These are phyloP conservation scores for Zelleria hepariella DNA, from an alignment of 2,888 invertebrate genomes.

Conservation along the genomic window DNA sequence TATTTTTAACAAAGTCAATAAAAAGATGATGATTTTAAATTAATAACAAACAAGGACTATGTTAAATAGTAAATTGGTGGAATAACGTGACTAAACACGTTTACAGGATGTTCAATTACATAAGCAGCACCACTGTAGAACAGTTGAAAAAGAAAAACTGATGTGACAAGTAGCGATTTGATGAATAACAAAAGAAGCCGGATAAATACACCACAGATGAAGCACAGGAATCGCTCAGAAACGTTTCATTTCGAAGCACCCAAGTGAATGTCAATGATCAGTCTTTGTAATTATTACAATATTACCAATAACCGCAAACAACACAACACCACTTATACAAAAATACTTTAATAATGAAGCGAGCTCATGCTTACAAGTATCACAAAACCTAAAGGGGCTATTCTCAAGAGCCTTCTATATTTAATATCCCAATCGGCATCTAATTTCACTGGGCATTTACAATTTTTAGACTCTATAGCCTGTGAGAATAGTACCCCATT, in stretches of 20 bases:
- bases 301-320: not conserved
- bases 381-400: not conserved
- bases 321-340: constrained; percentile 1
- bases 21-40: not conserved
- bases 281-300: constrained; percentile 35
- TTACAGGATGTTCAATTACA: constrained; percentile 4
- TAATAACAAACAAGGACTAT: constrained; percentile 1
- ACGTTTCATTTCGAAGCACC: constrained; percentile 29
- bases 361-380: constrained; percentile 1
- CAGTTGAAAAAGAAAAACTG: not conserved
- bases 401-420: not conserved
- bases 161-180: not conserved
- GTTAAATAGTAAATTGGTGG: constrained; percentile 9
- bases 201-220: not conserved
- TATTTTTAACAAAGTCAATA: constrained; percentile 7
- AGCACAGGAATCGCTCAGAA: not conserved
- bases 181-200: not conserved
- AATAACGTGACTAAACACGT: not conserved
- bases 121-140: not conserved
- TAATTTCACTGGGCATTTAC: not conserved
- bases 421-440: not conserved
- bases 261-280: constrained; percentile 31
- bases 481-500: not conserved
- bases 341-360: constrained; percentile 2
- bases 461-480: not conserved